Conservation (phyloP, 2,888 invertebrate genomes). For the Zygothrica quintamaculata region DNA sequence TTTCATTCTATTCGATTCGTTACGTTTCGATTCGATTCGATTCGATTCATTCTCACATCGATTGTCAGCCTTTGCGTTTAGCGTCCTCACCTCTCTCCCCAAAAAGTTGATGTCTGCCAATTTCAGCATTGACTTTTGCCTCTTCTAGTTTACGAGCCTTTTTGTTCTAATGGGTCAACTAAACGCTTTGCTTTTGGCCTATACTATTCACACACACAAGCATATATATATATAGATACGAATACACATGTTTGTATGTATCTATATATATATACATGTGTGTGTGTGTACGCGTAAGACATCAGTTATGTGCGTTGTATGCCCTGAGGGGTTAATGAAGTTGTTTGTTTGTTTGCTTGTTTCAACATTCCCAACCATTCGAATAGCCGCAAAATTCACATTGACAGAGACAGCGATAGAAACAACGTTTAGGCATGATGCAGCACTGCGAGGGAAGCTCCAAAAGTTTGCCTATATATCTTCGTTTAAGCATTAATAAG, state of each 20-base stretch:
- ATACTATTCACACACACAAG: slow-evolving; percentile 24
- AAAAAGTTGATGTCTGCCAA: slow-evolving; percentile 63
- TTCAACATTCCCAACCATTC: slow-evolving; percentile 35
- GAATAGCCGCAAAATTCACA: slow-evolving; percentile 27
- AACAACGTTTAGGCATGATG: neutral
- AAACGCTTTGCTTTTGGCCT: slow-evolving; percentile 51
- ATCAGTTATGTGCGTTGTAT: slow-evolving; percentile 44
- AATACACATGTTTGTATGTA: slow-evolving; percentile 6
- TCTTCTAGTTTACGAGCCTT: slow-evolving; percentile 58
- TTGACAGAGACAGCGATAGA: slow-evolving; percentile 31
- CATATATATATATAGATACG: no score
- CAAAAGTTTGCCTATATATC: no score
- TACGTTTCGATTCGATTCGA: slow-evolving; percentile 43
- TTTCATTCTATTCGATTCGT: slow-evolving; percentile 53
- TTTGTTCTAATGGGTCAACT: slow-evolving; percentile 70
- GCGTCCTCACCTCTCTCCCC: no score
- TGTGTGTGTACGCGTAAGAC: slow-evolving; percentile 22
- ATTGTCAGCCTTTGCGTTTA: slow-evolving; percentile 65
- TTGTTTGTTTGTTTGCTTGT: slow-evolving; percentile 71
- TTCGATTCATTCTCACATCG: slow-evolving; percentile 40
- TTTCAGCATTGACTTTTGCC: slow-evolving; percentile 68
- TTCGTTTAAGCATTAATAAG: no score
- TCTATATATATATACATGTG: slow-evolving; percentile 10
- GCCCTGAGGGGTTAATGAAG: slow-evolving; percentile 75
- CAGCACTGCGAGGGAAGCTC: slow-evolving; percentile 5